Conservation (phyloP, 2,888 invertebrate species). For the Aleiodes testaceus region DNA sequence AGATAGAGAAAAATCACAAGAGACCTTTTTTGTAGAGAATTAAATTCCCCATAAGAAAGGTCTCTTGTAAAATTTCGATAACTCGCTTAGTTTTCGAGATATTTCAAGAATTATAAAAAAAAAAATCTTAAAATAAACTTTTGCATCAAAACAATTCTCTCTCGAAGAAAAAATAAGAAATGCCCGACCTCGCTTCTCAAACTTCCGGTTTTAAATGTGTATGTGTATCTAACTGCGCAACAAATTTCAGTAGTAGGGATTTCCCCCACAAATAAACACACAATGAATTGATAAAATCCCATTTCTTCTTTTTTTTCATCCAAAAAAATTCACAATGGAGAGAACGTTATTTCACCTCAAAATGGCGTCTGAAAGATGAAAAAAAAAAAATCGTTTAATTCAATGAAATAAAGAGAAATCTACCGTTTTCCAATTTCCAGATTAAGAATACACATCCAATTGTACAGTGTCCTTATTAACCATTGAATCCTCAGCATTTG, state of each 20-base stretch:
- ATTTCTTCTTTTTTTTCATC: too few species aligned
- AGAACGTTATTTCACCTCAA: not conserved
- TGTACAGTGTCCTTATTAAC: not conserved
- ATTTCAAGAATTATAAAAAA: too few species aligned
- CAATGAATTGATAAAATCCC: too few species aligned
- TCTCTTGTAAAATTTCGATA: too few species aligned
- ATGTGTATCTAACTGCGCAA: slow-evolving; percentile 63
- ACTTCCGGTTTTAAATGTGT: slow-evolving; percentile 12
- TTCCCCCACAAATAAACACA: slow-evolving; percentile 25
- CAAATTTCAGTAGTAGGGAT: slow-evolving; percentile 57
- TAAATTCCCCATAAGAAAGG: too few species aligned
- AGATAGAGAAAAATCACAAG: too few species aligned
- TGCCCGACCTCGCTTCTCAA: not conserved
- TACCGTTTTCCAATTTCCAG: slow-evolving; percentile 57
- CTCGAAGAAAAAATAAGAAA: slow-evolving; percentile 10
- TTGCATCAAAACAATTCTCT: not conserved
- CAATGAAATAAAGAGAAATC: slow-evolving; percentile 29
- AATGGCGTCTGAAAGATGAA: too few species aligned
- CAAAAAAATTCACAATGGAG: not conserved
- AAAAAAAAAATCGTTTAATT: not conserved
- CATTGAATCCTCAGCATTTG: not conserved
- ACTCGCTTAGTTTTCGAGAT: too few species aligned
- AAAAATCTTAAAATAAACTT: too few species aligned
- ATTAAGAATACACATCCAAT: slow-evolving; percentile 52
- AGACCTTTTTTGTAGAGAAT: too few species aligned